Conservation (phyloP, 2,113 vertebrate species). For the Barbus barbus region DNA sequence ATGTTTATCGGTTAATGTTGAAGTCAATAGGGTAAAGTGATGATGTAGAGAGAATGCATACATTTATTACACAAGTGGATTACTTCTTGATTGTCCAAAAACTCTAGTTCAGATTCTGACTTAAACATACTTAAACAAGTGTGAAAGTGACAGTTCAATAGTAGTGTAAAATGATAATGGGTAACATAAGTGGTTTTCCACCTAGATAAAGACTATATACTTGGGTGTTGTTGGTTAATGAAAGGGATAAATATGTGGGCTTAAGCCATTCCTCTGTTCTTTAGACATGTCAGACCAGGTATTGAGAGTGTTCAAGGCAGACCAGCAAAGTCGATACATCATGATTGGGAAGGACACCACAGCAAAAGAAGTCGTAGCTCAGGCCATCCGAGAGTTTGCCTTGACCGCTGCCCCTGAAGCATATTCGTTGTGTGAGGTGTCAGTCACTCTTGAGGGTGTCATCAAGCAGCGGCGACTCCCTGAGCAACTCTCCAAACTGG, state of each 20-base stretch:
- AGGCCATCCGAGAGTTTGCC: constrained; percentile 94
- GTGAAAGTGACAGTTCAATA: background rate
- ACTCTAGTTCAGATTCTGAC: background rate
- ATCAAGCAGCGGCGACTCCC: constrained; percentile 93
- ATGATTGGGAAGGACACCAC: constrained; percentile 88
- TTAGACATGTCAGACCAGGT: constrained; percentile 80
- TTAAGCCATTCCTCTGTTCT: too few relatives aligned
- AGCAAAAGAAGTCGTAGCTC: constrained; percentile 88
- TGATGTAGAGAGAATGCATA: too few relatives aligned
- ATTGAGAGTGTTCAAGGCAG: constrained; percentile 93
- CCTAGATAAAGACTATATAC: too few relatives aligned
- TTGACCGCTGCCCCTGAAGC: constrained; percentile 86
- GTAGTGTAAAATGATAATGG: background rate
- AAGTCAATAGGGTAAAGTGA: too few relatives aligned
- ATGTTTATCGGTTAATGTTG: too few relatives aligned
- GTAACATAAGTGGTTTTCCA: background rate
- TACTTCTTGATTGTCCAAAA: background rate
- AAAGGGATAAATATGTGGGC: too few relatives aligned
- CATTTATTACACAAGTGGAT: too few relatives aligned
- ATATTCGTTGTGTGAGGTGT: constrained; percentile 94
- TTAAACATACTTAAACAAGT: background rate
- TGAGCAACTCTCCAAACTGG: constrained; percentile 95
- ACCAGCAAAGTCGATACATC: constrained; percentile 95
- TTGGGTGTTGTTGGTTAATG: background rate
- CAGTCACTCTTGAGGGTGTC: constrained; percentile 95